Base-by-base conservation (phyloP, 2,888 invertebrate genomes). In the Scrobipalpa atriplicella region DNA sequence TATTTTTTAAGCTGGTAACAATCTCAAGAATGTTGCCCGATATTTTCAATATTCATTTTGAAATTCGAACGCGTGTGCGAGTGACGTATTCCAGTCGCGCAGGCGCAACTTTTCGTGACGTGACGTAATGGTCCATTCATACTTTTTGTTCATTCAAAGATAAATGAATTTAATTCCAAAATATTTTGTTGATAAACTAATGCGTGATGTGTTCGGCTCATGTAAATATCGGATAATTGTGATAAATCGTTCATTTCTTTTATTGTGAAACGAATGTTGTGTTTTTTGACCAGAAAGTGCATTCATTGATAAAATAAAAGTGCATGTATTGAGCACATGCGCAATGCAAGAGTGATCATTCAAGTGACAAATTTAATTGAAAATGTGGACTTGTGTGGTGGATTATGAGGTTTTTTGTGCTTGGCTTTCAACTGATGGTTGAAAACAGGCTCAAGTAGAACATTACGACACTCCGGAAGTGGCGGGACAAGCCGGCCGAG, bases 381-480 rank as follows among this genome's bases (percentile, higher is more conserved):
- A 81, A 82, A 81, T 79, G 83, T 83, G 83, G 75, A 75, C 78
- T 75, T 69, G 69, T 76, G 75, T 69, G 77, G 77, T 78, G 73
- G 74, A 75, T 74, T 77, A 71, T 74, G 72, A 75, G 71, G 69
- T 73, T 71, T 67, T 67, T 73, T 71, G 77, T 83, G 78, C 74
- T 78, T 79, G 78, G 76, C 79, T 83, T 83, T 78, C 72, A 78
- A 81, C 73, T 75, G 69, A 70, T 73, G 69, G 67, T 82, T 79
- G 78, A 83, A 85, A 85, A 86, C 83, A 83, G 84, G 83, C 87
- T 85, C 84, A 86, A 90, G 88, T 89, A 86, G 89, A 89, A 89
- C 87, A 91, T 92, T 92, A 91, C 92, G 92, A 92, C 88, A 92
- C 91, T 92, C 92, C 92, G 92, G 92, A 92, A 92, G 91, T 91